A percentile compares a stretch with the other conserved stretches of the same genome.
Conservation (phyloP, 2,797 vertebrate species). For the Pipistrellus pipistrellus region DNA sequence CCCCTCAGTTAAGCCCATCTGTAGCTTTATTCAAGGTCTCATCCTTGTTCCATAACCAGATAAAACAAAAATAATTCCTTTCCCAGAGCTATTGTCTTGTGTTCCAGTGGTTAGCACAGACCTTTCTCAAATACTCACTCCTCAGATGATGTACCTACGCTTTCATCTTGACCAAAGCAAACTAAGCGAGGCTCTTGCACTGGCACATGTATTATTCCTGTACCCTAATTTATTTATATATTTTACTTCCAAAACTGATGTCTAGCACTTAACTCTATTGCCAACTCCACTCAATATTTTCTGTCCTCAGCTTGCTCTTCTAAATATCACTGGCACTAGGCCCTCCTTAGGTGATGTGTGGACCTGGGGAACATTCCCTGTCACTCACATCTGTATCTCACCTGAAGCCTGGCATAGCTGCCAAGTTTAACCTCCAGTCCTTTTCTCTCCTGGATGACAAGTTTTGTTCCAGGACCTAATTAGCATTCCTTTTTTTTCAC, state of each 20-base stretch:
- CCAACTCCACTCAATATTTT: background rate
- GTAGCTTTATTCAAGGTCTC: background rate
- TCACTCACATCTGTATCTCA: background rate
- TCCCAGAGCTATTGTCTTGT: background rate
- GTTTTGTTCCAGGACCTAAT: background rate
- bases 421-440: background rate
- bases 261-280: background rate
- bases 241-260: background rate
- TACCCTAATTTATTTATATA: background rate
- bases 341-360: fast-evolving
- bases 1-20: background rate
- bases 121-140: background rate
- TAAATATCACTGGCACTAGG: background rate
- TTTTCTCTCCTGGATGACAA: background rate
- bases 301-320: background rate
- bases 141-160: background rate
- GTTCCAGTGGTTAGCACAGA: background rate
- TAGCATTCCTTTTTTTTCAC: background rate
- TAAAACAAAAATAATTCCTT: background rate
- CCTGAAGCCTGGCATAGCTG: background rate
- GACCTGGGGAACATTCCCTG: background rate
- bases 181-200: background rate
- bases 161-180: slow-evolving; percentile 1
- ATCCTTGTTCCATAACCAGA: background rate
- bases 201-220: background rate